phyloP scores from a whole-genome alignment of 2,888 invertebrate species.

The Nomada flava region DNA sequence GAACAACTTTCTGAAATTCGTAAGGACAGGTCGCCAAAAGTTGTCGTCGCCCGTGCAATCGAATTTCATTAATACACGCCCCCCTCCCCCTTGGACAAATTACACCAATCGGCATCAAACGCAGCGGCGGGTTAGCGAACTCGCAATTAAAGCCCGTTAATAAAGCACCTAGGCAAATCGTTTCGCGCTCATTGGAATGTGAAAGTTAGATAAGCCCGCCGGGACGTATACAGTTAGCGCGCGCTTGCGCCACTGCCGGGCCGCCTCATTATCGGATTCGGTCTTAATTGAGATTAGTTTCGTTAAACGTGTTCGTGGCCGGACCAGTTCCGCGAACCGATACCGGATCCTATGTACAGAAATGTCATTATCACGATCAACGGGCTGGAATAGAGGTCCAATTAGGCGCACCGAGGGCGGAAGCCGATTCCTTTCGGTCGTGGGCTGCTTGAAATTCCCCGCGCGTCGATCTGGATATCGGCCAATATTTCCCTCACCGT shows the following conservation, averaged over 20 bases:
- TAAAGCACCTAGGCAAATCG: slow-evolving; percentile 77
- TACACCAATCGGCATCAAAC: slow-evolving; percentile 72
- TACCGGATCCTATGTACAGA: slow-evolving; percentile 50
- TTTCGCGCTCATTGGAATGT: slow-evolving; percentile 77
- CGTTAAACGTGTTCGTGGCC: slow-evolving; percentile 59
- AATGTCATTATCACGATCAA: slow-evolving; percentile 74
- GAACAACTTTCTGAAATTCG: no score
- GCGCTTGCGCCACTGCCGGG: slow-evolving; percentile 8
- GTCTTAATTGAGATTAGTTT: slow-evolving; percentile 73
- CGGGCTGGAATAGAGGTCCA: slow-evolving; percentile 38
- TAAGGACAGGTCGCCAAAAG: no score
- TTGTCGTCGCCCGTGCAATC: no score
- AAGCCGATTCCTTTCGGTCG: slow-evolving; percentile 28
- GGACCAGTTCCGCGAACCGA: slow-evolving; percentile 66
- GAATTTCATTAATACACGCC: no score
- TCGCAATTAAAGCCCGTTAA: slow-evolving; percentile 77
- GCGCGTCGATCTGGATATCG: background rate
- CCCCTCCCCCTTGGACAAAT: slow-evolving; percentile 49
- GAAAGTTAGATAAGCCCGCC: slow-evolving; percentile 75
- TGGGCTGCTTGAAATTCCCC: background rate
- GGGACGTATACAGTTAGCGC: background rate
- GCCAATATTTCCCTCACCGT: background rate
- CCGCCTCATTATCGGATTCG: slow-evolving; percentile 69
- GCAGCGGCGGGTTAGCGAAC: slow-evolving; percentile 71
- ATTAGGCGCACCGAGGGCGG: slow-evolving; percentile 56